These are phyloP conservation scores for Choristoneura rosaceana DNA, from an alignment of 2,888 invertebrate species.

Conservation along the genomic window DNA sequence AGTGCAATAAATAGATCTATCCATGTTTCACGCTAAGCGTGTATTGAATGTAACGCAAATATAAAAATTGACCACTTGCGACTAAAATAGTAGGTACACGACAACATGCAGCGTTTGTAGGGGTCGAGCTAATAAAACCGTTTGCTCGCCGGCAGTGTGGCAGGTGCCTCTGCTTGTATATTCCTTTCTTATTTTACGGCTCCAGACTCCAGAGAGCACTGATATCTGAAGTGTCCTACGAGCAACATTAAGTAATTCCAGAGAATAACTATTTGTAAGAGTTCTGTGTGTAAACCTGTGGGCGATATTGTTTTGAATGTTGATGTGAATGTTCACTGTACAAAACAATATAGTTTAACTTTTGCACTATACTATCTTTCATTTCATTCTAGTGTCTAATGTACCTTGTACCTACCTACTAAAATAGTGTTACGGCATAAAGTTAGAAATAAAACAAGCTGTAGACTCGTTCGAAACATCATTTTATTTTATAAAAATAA, in stretches of 20 bases:
- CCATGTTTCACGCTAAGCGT: background rate
- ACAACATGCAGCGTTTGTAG: background rate
- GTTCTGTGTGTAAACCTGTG: conserved; percentile 61
- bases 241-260: conserved; percentile 57
- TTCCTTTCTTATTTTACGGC: conserved; percentile 4
- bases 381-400: conserved; percentile 49
- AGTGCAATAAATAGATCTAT: too few relatives aligned
- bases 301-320: conserved; percentile 79
- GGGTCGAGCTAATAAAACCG: background rate
- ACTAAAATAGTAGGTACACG: too few relatives aligned
- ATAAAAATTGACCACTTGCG: background rate
- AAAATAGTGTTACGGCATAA: conserved; percentile 29
- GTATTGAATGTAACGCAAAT: background rate
- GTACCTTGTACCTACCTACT: conserved; percentile 29
- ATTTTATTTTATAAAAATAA: conserved; percentile 86
- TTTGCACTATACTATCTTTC: conserved; percentile 71
- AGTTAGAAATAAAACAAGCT: conserved; percentile 41
- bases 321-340: conserved; percentile 64
- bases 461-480: conserved; percentile 73
- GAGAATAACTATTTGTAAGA: conserved; percentile 65
- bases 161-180: background rate
- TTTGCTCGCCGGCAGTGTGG: background rate
- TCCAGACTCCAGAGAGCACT: conserved; percentile 1
- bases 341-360: conserved; percentile 82
- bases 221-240: conserved; percentile 29